These are phyloP conservation scores for Halocynthia aurantium DNA, from an alignment of 23 tunicate genomes.

Conservation along the genomic window DNA sequence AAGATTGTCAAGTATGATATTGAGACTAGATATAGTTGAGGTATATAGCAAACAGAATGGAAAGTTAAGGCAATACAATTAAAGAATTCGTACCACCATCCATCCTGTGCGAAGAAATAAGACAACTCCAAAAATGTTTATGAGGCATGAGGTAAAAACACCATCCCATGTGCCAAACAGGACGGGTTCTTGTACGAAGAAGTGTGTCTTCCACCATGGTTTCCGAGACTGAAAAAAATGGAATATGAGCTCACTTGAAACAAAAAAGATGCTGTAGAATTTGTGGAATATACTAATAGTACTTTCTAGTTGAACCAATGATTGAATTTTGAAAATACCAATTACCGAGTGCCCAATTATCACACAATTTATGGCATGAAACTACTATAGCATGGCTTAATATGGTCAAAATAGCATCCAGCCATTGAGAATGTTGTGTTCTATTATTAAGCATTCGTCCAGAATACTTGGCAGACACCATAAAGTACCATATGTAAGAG, in stretches of 20 bases:
- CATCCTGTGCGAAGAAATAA: constrained; percentile 88
- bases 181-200: constrained; percentile 81
- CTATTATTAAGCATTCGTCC: too few species aligned
- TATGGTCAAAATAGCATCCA: too few species aligned
- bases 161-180: constrained; percentile 98
- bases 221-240: constrained; percentile 22
- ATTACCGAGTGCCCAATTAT: too few species aligned
- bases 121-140: constrained; percentile 92
- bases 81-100: constrained; percentile 78
- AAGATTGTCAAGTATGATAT: neutral
- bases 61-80: neutral
- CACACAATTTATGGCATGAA: too few species aligned
- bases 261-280: too few species aligned
- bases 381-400: too few species aligned
- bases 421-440: too few species aligned
- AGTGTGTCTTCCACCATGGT: constrained; percentile 98
- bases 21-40: neutral
- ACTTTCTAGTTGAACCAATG: too few species aligned
- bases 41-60: neutral
- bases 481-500: too few species aligned
- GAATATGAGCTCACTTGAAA: neutral
- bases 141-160: constrained; percentile 93
- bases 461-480: too few species aligned
- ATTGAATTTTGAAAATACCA: too few species aligned
- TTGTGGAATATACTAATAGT: too few species aligned